Evolutionary conservation across 2,888 invertebrate genomes (phyloP).

Genomic region (Calameuta filiformis): DNA sequence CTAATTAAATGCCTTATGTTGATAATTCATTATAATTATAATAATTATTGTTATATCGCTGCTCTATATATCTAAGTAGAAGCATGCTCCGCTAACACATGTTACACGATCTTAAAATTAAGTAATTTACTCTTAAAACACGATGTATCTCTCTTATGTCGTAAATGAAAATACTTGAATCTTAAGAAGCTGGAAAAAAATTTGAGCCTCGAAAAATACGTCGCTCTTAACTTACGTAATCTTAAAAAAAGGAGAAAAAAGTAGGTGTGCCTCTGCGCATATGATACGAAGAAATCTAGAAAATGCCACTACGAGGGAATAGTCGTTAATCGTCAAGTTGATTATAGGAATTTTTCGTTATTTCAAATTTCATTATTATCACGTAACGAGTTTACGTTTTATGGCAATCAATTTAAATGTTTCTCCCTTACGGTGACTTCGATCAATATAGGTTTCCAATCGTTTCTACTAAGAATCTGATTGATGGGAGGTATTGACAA

Average conservation of each 20-base stretch:
- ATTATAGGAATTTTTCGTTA: neutral
- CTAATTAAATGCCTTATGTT: conserved; percentile 65
- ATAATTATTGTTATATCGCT: conserved; percentile 66
- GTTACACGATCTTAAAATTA: conserved; percentile 65
- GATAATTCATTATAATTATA: conserved; percentile 63
- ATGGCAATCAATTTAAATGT: neutral
- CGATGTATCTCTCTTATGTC: conserved; percentile 50
- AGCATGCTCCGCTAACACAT: conserved; percentile 66
- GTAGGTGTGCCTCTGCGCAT: neutral
- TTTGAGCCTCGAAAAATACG: neutral
- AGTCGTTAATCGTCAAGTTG: neutral
- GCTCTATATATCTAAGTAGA: conserved; percentile 64
- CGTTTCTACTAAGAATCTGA: neutral
- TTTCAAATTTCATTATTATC: neutral
- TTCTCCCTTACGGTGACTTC: neutral
- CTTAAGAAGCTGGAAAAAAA: conserved; percentile 17
- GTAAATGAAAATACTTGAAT: conserved; percentile 54
- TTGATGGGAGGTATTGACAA: neutral
- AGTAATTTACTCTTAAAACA: conserved; percentile 61
- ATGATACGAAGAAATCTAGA: neutral
- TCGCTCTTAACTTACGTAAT: neutral
- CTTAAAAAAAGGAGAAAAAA: neutral
- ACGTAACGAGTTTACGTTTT: neutral
- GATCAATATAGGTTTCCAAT: neutral
- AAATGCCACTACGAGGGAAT: neutral